Evolutionary conservation across 2,797 vertebrate genomes (phyloP).

Genomic region (Enteromius trimaculatus): DNA sequence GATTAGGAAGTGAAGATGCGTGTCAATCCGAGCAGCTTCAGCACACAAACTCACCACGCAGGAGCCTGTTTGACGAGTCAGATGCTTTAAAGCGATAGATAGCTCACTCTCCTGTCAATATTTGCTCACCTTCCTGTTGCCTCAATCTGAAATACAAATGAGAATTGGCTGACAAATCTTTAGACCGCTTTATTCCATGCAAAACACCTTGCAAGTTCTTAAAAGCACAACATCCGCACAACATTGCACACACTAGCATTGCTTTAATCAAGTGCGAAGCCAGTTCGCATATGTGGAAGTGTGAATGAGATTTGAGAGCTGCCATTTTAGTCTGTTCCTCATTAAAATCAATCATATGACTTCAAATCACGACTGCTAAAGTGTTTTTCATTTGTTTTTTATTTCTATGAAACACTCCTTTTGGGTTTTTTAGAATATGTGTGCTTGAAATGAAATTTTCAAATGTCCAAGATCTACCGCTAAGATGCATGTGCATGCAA

Average conservation of each 20-base stretch:
- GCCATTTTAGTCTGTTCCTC: background rate
- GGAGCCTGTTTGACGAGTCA: background rate
- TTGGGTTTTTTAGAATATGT: background rate
- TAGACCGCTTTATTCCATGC: no score
- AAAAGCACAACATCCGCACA: no score
- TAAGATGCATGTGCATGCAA: background rate
- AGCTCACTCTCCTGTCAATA: background rate
- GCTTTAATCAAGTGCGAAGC: background rate
- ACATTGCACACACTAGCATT: background rate
- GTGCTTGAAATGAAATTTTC: background rate
- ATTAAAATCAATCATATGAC: constrained; percentile 11
- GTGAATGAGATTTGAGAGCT: constrained; percentile 9
- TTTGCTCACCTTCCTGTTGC: background rate
- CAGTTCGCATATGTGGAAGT: background rate
- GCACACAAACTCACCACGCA: background rate
- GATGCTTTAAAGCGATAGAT: background rate
- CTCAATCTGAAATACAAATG: background rate
- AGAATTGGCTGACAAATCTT: background rate
- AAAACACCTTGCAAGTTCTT: background rate
- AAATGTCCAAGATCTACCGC: background rate
- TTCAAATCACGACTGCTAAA: background rate
- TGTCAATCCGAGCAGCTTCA: background rate
- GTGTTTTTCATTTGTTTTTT: background rate
- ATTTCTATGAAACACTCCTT: background rate
- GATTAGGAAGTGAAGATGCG: background rate